A percentile compares a stretch with the other conserved stretches of the same genome.
Conservation (phyloP, 2,113 vertebrate species). For the Prochilodus magdalenae region DNA sequence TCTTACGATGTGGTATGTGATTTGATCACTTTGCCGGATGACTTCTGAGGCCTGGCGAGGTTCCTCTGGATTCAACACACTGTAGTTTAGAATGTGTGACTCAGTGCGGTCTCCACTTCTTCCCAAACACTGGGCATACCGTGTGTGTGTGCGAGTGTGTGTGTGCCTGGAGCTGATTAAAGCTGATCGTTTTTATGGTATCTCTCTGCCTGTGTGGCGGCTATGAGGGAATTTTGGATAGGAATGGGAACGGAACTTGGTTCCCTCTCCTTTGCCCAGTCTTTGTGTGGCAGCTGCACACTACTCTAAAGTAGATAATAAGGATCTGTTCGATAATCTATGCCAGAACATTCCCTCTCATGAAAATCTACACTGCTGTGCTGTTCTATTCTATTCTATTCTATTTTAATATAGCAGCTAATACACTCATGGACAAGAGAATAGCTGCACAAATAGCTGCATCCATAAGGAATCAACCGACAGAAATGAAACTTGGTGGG, state of each 20-base stretch:
- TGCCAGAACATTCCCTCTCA: constrained; percentile 8
- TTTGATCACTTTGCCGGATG: constrained; percentile 5
- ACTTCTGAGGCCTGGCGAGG: constrained; percentile 21
- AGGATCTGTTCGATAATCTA: constrained; percentile 17
- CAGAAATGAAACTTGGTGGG: too few species aligned
- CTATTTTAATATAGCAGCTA: too few species aligned
- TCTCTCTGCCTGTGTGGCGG: constrained; percentile 62
- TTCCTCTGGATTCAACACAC: constrained; percentile 2
- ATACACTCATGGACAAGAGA: too few species aligned
- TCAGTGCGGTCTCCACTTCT: constrained; percentile 17
- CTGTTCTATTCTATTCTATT: constrained; percentile 2
- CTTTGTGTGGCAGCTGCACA: constrained; percentile 26
- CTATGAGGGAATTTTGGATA: constrained; percentile 63
- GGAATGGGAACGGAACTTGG: constrained; percentile 43
- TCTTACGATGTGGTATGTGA: constrained; percentile 4
- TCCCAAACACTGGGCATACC: constrained; percentile 17
- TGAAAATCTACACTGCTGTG: background rate
- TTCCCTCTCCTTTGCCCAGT: constrained; percentile 14
- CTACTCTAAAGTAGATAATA: constrained; percentile 23
- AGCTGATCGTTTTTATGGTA: constrained; percentile 62
- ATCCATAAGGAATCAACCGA: too few species aligned
- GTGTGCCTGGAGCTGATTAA: constrained; percentile 51
- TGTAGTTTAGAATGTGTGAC: constrained; percentile 12
- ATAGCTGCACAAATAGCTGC: too few species aligned
- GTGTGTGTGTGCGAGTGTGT: constrained; percentile 32